Percentiles rank a stretch among this genome's conserved stretches.
Conservation (phyloP, 30 jellyfish, hydroid and myxozoan genomes). For the Chrysaora quinquecirrha region DNA sequence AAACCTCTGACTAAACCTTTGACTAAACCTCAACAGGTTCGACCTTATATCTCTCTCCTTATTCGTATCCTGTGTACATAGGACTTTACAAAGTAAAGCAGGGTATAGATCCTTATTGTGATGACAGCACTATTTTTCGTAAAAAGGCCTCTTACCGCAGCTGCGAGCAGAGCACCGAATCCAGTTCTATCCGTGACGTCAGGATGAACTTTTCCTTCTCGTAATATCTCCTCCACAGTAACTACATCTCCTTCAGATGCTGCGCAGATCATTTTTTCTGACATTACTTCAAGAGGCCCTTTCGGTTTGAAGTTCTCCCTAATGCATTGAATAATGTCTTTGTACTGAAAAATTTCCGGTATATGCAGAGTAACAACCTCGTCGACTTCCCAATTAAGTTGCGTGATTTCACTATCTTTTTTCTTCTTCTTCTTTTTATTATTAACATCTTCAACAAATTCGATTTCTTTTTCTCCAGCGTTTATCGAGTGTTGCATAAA, state of each 20-base stretch:
- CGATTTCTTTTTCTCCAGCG: conserved; percentile 23
- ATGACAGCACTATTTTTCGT: too few species aligned
- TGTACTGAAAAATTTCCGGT: conserved; percentile 30
- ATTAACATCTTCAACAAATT: not conserved
- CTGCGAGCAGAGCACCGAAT: conserved; percentile 84
- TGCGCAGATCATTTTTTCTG: conserved; percentile 61
- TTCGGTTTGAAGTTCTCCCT: conserved; percentile 46
- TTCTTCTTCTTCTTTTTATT: conserved; percentile 1
- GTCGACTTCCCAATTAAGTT: conserved; percentile 5
- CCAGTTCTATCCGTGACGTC: conserved; percentile 91
- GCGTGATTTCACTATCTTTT: not conserved
- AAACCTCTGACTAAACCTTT: too few species aligned
- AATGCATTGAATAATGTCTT: conserved; percentile 26
- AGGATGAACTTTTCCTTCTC: conserved; percentile 62
- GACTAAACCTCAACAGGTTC: too few species aligned
- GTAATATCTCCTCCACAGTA: conserved; percentile 36
- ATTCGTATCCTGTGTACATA: too few species aligned
- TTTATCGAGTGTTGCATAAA: conserved; percentile 63
- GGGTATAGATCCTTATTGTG: too few species aligned
- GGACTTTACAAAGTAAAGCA: too few species aligned
- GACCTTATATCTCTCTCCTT: too few species aligned
- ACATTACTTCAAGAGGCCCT: conserved; percentile 72
- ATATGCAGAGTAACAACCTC: conserved; percentile 6
- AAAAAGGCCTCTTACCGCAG: conserved; percentile 99
- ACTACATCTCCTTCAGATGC: conserved; percentile 67